These are phyloP conservation scores for Psilopogon haemacephalus DNA, from an alignment of 2,113 vertebrate species.

Conservation along the genomic window DNA sequence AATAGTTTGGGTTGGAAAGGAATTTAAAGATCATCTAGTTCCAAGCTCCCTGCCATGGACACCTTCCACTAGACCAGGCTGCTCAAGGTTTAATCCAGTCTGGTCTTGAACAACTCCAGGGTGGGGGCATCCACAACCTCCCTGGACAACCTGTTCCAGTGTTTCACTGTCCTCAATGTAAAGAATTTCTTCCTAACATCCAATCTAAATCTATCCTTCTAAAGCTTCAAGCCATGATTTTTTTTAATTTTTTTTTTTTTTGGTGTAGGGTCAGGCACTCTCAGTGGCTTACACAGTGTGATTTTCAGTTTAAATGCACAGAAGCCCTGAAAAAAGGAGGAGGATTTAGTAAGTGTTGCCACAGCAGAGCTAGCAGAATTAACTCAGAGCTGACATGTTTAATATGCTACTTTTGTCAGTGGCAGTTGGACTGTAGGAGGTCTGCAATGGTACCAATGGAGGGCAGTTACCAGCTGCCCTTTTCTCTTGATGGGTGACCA, in stretches of 20 bases:
- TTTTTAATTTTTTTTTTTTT: background rate
- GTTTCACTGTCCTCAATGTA: no score
- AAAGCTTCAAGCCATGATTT: background rate
- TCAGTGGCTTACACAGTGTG: background rate
- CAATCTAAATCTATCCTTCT: no score
- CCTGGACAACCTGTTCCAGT: no score
- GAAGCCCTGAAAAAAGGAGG: background rate
- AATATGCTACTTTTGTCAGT: slow-evolving; percentile 4
- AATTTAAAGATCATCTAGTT: no score
- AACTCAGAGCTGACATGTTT: background rate
- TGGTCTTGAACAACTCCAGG: no score
- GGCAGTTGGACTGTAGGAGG: background rate
- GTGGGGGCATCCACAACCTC: no score
- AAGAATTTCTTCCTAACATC: no score
- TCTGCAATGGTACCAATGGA: background rate
- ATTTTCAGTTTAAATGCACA: background rate
- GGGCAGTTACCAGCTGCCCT: slow-evolving; percentile 16
- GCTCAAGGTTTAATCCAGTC: no score
- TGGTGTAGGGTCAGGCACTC: background rate
- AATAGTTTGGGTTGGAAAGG: no score
- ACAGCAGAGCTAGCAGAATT: background rate
- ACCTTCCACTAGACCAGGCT: no score
- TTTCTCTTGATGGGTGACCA: background rate
- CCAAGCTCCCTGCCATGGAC: no score
- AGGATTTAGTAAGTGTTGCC: background rate